Percentiles rank a stretch among this genome's conserved stretches.
Conservation (phyloP, 2,113 vertebrate genomes). For the Oreochromis niloticus region DNA sequence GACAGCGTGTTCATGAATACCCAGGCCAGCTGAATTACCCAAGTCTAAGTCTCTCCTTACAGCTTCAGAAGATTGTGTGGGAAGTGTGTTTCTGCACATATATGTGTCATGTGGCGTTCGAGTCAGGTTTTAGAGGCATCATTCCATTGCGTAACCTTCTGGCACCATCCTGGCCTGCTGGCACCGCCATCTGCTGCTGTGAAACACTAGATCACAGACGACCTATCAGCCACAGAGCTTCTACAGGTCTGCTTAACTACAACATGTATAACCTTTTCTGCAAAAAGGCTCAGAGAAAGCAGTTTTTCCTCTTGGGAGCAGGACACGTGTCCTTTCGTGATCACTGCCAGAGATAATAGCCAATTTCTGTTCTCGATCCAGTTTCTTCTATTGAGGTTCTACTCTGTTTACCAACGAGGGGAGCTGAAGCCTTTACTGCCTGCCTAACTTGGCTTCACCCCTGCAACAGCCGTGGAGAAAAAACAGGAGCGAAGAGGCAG, state of each 20-base stretch:
- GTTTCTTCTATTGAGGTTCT: neutral
- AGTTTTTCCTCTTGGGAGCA: neutral
- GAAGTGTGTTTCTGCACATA: conserved; percentile 50
- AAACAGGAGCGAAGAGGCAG: conserved; percentile 49
- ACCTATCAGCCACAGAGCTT: conserved; percentile 37
- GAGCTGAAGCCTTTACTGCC: conserved; percentile 16
- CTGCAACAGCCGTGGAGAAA: conserved; percentile 44
- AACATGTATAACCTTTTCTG: neutral
- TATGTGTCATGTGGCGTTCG: conserved; percentile 55
- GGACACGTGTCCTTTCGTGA: neutral
- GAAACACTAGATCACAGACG: conserved; percentile 54
- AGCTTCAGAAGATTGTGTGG: conserved; percentile 47
- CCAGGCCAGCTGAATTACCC: neutral
- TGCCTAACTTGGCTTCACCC: conserved; percentile 44
- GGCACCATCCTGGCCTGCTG: conserved; percentile 71
- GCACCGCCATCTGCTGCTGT: conserved; percentile 74
- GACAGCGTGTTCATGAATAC: neutral
- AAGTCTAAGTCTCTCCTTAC: neutral
- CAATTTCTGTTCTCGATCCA: neutral
- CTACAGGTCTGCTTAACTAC: conserved; percentile 37
- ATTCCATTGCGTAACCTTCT: conserved; percentile 76
- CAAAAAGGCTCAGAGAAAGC: neutral
- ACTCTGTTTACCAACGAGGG: neutral
- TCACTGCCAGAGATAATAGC: neutral
- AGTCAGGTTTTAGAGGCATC: conserved; percentile 66